Evolutionary conservation across 1,140 invertebrate species (phyloP), one percentile per base, ranked within the genome.

Genomic region (Sycophaga agraensis): DNA sequence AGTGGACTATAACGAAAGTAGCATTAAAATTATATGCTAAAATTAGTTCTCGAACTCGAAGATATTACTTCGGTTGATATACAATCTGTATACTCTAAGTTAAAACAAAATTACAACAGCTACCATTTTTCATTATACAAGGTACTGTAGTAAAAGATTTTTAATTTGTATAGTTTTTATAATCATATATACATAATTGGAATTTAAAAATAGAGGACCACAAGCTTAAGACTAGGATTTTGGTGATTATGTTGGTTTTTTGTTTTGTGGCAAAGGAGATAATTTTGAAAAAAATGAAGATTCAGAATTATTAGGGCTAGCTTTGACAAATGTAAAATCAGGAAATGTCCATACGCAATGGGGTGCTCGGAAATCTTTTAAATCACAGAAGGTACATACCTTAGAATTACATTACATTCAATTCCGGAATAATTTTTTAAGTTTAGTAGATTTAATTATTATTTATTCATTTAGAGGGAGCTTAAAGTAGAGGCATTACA

Each of bases 11-110:
- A 31, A 86, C 91, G 1, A 86, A 88, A 69, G 83, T 90, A 16
- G 83, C 85, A 7, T 58, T 89, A 2, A 84, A 87, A 71, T 70
- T 91, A 14, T 84, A 84, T 54, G 74, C 77, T 80, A 54, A 86
- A 87, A 73, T 69, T 89, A 35, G 74, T 85, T 0, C 68, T 90
- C 1, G 85, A 88, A 61, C 72, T 91, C 16, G 91, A 94, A 75
- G 91, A 94, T 73, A 84, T 93, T 8, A 84, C 88, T 16, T 91
- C 90, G 2, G 70, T 93, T 11, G 91, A 94, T 73, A 84, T 89
- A 63, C 90, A 92, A 71, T 82, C 85, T 42, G 84, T 92, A 26
- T 93, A 92, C 73, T 82, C 88, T 14, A 92, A 94, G 77, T 70
- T 89, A 26, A 92, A 90, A 69, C 83, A 86, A 92, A 83, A 82